phyloP scores from a whole-genome alignment of 53 echinoderm and acorn worm species.

The Luidia sarsii region DNA sequence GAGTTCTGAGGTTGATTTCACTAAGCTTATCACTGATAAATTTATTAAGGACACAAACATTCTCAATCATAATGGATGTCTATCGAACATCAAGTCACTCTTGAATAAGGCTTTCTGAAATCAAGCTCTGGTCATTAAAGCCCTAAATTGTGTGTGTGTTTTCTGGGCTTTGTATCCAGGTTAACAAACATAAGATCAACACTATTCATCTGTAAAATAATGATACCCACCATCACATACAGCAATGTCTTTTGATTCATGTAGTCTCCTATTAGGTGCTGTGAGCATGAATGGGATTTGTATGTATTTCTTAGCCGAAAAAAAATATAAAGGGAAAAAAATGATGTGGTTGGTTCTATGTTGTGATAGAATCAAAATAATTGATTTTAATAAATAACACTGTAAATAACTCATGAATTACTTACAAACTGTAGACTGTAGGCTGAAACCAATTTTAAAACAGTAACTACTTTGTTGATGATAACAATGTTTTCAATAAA shows the following conservation, averaged over 20 bases:
- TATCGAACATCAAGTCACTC: no score
- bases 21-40: no score
- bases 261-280: constrained; percentile 3
- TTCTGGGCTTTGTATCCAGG: no score
- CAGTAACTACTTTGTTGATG: constrained; percentile 74
- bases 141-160: no score
- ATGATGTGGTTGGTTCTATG: background rate
- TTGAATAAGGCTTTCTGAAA: no score
- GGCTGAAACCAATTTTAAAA: constrained; percentile 56
- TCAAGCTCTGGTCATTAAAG: no score
- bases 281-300: constrained; percentile 24
- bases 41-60: no score
- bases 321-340: background rate
- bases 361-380: constrained; percentile 30
- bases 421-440: constrained; percentile 60
- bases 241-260: constrained; percentile 10
- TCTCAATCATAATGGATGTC: no score
- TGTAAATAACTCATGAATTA: constrained; percentile 49
- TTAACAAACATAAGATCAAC: no score
- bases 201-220: no score
- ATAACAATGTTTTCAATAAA: constrained; percentile 71
- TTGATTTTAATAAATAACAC: constrained; percentile 28
- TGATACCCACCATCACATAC: no score
- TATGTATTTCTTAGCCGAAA: constrained; percentile 16
- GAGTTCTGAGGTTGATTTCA: no score